These are phyloP conservation scores for Cyphomyrmex costatus DNA, from an alignment of 1,140 invertebrate species.

Conservation along the genomic window DNA sequence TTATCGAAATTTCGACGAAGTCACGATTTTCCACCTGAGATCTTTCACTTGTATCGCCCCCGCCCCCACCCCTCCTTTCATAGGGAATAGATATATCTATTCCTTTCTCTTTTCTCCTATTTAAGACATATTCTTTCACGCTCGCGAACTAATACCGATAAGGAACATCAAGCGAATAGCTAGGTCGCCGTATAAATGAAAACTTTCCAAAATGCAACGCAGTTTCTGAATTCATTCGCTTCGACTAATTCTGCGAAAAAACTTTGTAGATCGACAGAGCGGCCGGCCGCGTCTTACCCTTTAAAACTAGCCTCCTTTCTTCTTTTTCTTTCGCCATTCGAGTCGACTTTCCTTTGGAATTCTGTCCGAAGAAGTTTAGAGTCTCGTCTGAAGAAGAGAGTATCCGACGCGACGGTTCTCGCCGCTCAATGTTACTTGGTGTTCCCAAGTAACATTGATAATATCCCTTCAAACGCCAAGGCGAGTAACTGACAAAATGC, in stretches of 20 bases:
- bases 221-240: slow-evolving; percentile 55
- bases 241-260: slow-evolving; percentile 58
- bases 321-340: slow-evolving; percentile 36
- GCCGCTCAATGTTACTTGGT: slow-evolving; percentile 44
- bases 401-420: slow-evolving; percentile 15
- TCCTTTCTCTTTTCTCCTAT: background rate
- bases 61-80: too few species aligned
- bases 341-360: slow-evolving; percentile 46
- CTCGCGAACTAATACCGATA: slow-evolving; percentile 44
- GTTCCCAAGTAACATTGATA: slow-evolving; percentile 45
- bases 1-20: background rate
- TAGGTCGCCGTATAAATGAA: slow-evolving; percentile 42
- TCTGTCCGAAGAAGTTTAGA: slow-evolving; percentile 60
- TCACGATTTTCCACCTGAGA: background rate
- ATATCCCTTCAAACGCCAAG: slow-evolving; percentile 29
- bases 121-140: background rate
- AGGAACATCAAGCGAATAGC: slow-evolving; percentile 28
- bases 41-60: background rate
- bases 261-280: slow-evolving; percentile 50
- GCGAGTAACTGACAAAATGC: slow-evolving; percentile 14
- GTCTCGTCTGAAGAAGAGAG: slow-evolving; percentile 13
- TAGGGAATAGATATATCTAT: background rate
- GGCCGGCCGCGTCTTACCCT: slow-evolving; percentile 6
- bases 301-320: background rate
- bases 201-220: slow-evolving; percentile 49